Evolutionary conservation across 2,888 invertebrate genomes (phyloP).

Genomic region (Sinotaia quadrata): DNA sequence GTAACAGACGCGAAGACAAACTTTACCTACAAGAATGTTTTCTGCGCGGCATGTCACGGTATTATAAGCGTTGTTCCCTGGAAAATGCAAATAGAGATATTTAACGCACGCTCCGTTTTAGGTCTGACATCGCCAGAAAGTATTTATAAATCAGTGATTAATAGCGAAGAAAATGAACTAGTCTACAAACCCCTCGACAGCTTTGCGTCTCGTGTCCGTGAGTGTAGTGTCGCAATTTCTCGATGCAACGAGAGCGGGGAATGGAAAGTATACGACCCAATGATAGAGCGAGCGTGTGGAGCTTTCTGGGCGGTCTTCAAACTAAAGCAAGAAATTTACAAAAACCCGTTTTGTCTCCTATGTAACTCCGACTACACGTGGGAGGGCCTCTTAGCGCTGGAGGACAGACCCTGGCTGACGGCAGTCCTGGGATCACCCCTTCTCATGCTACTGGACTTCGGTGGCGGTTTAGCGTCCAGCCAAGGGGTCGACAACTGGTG

Average conservation of each 20-base stretch:
- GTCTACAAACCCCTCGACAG: background rate
- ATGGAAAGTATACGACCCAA: background rate
- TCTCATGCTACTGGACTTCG: conserved; percentile 7
- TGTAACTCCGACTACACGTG: conserved; percentile 16
- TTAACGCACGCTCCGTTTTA: background rate
- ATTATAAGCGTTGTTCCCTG: background rate
- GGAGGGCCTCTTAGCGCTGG: background rate
- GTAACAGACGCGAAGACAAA: conserved; percentile 13
- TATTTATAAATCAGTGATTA: background rate
- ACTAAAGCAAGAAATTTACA: background rate
- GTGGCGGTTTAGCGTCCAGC: too few species aligned
- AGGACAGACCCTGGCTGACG: too few species aligned
- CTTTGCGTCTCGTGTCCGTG: background rate
- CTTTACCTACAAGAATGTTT: conserved; percentile 20
- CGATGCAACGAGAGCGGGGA: background rate
- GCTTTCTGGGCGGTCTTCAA: background rate
- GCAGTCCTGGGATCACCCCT: background rate
- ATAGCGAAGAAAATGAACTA: background rate
- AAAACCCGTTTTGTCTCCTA: conserved; percentile 22
- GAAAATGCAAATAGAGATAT: background rate
- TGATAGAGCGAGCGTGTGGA: background rate
- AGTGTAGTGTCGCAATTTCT: background rate
- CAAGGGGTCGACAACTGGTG: too few species aligned
- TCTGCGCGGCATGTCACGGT: conserved; percentile 29
- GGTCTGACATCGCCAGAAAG: background rate